phyloP scores from a whole-genome alignment of 2,113 vertebrate genomes.

The Shinisaurus crocodilurus region DNA sequence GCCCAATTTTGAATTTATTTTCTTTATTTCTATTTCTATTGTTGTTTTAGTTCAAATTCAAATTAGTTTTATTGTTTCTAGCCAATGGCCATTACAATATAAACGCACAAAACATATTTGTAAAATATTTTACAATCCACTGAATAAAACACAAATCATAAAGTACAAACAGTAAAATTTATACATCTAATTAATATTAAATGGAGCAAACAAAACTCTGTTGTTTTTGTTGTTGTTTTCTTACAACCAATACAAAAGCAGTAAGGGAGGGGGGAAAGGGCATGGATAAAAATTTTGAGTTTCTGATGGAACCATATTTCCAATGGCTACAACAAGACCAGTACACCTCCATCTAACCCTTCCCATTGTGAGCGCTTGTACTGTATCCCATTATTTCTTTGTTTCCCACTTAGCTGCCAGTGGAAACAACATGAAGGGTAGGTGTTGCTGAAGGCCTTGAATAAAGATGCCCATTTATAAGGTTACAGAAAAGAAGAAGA shows the following conservation, averaged over 20 bases:
- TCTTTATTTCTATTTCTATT: background rate
- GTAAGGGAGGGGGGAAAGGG: background rate
- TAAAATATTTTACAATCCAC: too few species aligned
- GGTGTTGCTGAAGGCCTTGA: background rate
- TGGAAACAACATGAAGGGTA: background rate
- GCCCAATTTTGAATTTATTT: background rate
- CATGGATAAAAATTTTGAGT: background rate
- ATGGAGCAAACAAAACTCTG: too few species aligned
- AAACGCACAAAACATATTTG: too few species aligned
- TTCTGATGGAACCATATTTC: background rate
- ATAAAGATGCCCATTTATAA: background rate
- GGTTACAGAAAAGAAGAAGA: too few species aligned
- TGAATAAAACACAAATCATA: too few species aligned
- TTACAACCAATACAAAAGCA: background rate
- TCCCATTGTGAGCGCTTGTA: background rate
- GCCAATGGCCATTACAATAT: too few species aligned
- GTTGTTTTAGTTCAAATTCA: too few species aligned
- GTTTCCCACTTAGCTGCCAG: background rate
- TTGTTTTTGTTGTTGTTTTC: too few species aligned
- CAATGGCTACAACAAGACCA: background rate
- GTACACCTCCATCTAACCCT: background rate
- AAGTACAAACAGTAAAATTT: too few species aligned
- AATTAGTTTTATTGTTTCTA: too few species aligned
- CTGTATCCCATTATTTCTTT: background rate
- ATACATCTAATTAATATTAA: too few species aligned